Evolutionary conservation across 2,113 vertebrate genomes (phyloP), one percentile per base, ranked within the genome.

Genomic region (Elephantulus edwardii): DNA sequence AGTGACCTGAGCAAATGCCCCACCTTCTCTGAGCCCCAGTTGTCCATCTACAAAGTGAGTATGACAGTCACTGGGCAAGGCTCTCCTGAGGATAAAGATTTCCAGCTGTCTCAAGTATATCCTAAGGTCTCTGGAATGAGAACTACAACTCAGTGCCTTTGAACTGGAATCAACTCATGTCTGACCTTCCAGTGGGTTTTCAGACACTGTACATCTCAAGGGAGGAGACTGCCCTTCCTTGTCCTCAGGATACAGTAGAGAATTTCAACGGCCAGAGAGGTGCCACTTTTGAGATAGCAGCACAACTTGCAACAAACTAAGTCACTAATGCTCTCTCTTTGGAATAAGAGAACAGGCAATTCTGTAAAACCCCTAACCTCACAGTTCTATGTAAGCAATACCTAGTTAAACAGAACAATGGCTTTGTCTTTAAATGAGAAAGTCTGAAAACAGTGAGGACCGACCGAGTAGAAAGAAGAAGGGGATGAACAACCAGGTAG

Each of bases 1-100:
- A 33, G 68, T 13, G 4, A 22, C 16, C 70, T 5, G 6, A 35
- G 40, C 24, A 46, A 70, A 20, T n/a, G 8, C 8, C 22, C 28
- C 0, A 0, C 44, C 54, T 50, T 48, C 76, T 79, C 58, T 72
- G 46, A 86, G 30, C 6, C 30, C 52, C 13, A 19, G 46, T 44
- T 50, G 8, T 30, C 56, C 44, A 9, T 48, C 58, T 70, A 4
- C 20, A 44, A 42, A 35, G n/a, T 2, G 30, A 17, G 3, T 58
- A 5, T 71, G 5, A 28, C 1, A 0, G 48, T 26, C 22, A 35
- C 54, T 1, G 6, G 6, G 4, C 2, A n/a, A 7, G 33, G 6
- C 8, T 17, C 26, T 50, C 8, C 3, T 28, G 52, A 20, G 20
- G 70, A 22, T 10, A 0, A n/a, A 22, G 1, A 6, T 42, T 35